Evolutionary conservation across 92 coral and sea anemone genomes (phyloP).

Genomic region (Zoanthus solanderi): DNA sequence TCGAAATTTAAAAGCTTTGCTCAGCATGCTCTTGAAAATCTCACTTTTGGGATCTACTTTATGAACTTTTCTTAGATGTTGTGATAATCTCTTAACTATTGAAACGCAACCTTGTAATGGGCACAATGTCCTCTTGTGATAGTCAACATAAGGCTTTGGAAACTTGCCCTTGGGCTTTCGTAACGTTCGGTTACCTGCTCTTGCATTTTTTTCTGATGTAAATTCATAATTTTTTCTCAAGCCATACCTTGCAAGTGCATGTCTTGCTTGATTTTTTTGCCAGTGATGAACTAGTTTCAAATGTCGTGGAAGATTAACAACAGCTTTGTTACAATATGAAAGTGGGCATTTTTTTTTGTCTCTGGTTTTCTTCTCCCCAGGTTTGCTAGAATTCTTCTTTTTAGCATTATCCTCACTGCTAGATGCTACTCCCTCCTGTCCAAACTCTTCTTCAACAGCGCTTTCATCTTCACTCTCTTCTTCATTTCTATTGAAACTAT

Average conservation of each 20-base stretch:
- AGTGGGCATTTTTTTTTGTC: slow-evolving; percentile 45
- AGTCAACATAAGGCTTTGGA: slow-evolving; percentile 18
- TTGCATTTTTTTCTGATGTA: slow-evolving; percentile 40
- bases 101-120: slow-evolving; percentile 45
- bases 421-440: slow-evolving; percentile 11
- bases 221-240: slow-evolving; percentile 40
- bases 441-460: slow-evolving; percentile 1
- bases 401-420: slow-evolving; percentile 23
- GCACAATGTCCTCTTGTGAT: slow-evolving; percentile 30
- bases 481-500: not conserved
- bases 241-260: slow-evolving; percentile 9
- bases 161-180: not conserved
- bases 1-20: slow-evolving; percentile 19
- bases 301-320: slow-evolving; percentile 49
- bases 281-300: slow-evolving; percentile 26
- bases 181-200: slow-evolving; percentile 31
- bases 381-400: slow-evolving; percentile 10
- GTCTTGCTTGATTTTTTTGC: slow-evolving; percentile 20
- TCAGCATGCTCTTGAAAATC: slow-evolving; percentile 35
- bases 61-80: slow-evolving; percentile 43
- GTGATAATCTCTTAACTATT: slow-evolving; percentile 46
- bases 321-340: slow-evolving; percentile 20
- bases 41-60: not conserved
- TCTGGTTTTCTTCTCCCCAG: slow-evolving; percentile 21
- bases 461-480: not conserved